Base-by-base conservation (phyloP, 2,797 vertebrate genomes). In the Paedocypris micromegethes region DNA sequence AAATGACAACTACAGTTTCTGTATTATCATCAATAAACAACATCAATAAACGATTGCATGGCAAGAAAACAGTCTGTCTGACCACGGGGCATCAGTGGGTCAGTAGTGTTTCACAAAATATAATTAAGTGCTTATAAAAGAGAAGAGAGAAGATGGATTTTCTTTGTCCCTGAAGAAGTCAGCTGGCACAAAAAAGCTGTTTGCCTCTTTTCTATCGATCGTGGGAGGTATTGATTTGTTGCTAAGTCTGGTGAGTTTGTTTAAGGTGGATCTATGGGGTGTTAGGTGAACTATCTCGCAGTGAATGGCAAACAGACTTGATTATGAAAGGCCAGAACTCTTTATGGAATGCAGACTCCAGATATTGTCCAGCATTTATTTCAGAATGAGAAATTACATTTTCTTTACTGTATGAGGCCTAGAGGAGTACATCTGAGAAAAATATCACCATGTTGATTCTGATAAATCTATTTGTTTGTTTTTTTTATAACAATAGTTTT, bases 91-190 rank as follows among this genome's bases (percentile, higher is more conserved):
- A 77, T 71, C 38, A 77, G 72, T 58, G 58, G 72, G 75, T 72
- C 73, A 74, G 73, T 61, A 58, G 64, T 49, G 62, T 80, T 82
- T 73, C 70, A 70, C 77, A 71, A 76, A 78, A 78, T 76, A 78
- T 80, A 82, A 83, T 82, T 78, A 80, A 83, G 73, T 78, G 75
- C 72, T 79, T 79, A 81, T 77, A 77, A 80, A 80, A 76, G 38
- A 79, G 63, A 78, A 72, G 45, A 70, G 73, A 73, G 66, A 76
- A 77, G 74, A 80, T 75, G 54, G 79, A 79, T 82, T 81, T 81
- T 79, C 68, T 80, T 77, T 73, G 56, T 72, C 73, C 78, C 75
- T 41, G 65, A 57, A 75, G 78, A 79, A 75, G 72, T 77, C 75
- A 64, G 75, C 65, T 68, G 70, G 64, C 65, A 69, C 67, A 69